phyloP scores from a whole-genome alignment of 2,888 invertebrate genomes.

The Drosophila leonis region DNA sequence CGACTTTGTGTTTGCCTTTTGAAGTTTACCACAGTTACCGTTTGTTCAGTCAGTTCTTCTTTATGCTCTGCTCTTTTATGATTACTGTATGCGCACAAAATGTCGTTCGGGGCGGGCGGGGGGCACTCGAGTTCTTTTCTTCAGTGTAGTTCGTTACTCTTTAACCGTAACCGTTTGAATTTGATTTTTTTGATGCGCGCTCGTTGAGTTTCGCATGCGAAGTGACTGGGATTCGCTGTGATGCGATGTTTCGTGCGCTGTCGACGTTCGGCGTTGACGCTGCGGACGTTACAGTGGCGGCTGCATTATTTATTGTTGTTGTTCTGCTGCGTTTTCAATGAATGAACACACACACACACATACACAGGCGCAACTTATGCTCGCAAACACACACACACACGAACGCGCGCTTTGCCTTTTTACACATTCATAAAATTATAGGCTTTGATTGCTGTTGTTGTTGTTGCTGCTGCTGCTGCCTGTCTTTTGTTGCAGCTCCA shows the following conservation, averaged over 20 bases:
- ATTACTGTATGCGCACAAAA: slow-evolving; percentile 66
- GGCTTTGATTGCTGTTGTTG: slow-evolving; percentile 53
- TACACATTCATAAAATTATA: slow-evolving; percentile 73
- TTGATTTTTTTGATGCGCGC: slow-evolving; percentile 74
- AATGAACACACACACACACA: slow-evolving; percentile 60
- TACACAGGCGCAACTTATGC: neutral
- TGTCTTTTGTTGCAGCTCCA: slow-evolving; percentile 44
- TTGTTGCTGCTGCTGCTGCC: slow-evolving; percentile 42
- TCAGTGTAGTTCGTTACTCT: slow-evolving; percentile 60
- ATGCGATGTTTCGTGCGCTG: slow-evolving; percentile 38
- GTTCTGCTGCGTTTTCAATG: slow-evolving; percentile 65
- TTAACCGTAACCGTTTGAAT: slow-evolving; percentile 65
- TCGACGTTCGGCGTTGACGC: slow-evolving; percentile 45
- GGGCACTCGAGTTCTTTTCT: slow-evolving; percentile 33
- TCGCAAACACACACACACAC: slow-evolving; percentile 23
- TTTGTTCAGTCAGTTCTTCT: slow-evolving; percentile 42
- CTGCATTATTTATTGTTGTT: slow-evolving; percentile 68
- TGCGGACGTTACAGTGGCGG: slow-evolving; percentile 50
- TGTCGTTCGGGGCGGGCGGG: slow-evolving; percentile 34
- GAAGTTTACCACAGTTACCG: slow-evolving; percentile 68
- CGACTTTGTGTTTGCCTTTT: slow-evolving; percentile 63
- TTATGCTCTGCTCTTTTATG: slow-evolving; percentile 34
- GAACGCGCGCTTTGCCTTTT: slow-evolving; percentile 36
- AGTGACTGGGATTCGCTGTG: slow-evolving; percentile 65
- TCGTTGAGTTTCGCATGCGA: slow-evolving; percentile 79